Base-by-base conservation (phyloP, 2,113 vertebrate species). In the Sebastes fasciatus region DNA sequence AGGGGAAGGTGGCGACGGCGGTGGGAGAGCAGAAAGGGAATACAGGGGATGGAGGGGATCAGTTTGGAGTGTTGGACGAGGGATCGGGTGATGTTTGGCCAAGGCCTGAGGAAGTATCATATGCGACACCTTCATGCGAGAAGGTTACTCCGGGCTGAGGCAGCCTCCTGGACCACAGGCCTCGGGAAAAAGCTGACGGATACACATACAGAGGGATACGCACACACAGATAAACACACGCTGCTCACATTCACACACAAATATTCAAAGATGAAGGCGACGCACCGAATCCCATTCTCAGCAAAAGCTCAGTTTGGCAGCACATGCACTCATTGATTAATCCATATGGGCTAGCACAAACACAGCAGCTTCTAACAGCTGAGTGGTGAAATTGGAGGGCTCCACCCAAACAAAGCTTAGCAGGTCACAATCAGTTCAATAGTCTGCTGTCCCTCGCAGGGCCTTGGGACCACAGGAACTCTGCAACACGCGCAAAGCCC, bases 51-150 rank as follows among this genome's bases (percentile, higher is more conserved):
- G 75, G 76, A 88, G 75, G 85, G 87, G 85, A 91, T 91, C 87
- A 81, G 79, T 58, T 79, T 73, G 77, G 76, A 86, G 83, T 79
- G 86, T 89, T 77, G 88, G 82, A 86, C 79, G 71, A 77, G 82
- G 87, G 94, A 94, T 95, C 89, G 26, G 88, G 88, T 95, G 90
- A 88, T 93, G 91, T 94, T 93, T 94, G 92, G 93, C 89, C 91
- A 79, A 89, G 76, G 89, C 90, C 84, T 93, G 89, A 95, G 95
- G 95, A 96, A 95, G 94, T 96, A 95, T 95, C 94, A 85, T 80
- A 93, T 95, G 92, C 75, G 62, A 93, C 92, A 93, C 90, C 88
- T 91, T 92, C 91, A 92, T 90, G 93, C 60, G 88, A 94, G 93
- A 93, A 93, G 93, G 93, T 93, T 94, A 95, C 86, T 81, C 51